Evolutionary conservation across 2,797 vertebrate species (phyloP).

Genomic region (Thalassophryne amazonica): DNA sequence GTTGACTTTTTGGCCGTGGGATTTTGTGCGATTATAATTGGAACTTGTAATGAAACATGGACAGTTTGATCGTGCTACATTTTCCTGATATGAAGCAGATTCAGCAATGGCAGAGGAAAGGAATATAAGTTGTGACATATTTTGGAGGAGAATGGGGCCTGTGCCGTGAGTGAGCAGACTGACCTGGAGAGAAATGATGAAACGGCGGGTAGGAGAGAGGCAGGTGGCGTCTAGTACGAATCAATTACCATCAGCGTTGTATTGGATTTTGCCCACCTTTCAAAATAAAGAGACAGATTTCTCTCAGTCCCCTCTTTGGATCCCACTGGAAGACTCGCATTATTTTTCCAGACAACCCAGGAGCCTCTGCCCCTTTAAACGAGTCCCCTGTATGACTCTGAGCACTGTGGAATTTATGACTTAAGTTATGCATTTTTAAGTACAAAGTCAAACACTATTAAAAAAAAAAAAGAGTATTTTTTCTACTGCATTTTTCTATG

Average conservation of each 20-base stretch:
- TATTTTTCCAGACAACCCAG: constrained; percentile 54
- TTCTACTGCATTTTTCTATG: constrained; percentile 26
- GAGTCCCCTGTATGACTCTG: constrained; percentile 48
- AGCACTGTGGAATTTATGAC: constrained; percentile 73
- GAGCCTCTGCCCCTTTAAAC: constrained; percentile 51
- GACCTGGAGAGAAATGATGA: constrained; percentile 56
- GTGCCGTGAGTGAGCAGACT: constrained; percentile 42
- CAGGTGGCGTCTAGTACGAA: constrained; percentile 73
- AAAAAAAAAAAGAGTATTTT: too few relatives aligned
- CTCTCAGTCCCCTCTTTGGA: constrained; percentile 52
- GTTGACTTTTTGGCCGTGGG: not conserved
- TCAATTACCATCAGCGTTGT: constrained; percentile 71
- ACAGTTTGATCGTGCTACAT: constrained; percentile 21
- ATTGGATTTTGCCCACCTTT: constrained; percentile 69
- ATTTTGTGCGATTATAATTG: constrained; percentile 5
- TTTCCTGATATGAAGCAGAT: not conserved
- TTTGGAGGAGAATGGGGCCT: constrained; percentile 44
- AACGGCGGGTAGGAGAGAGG: constrained; percentile 55
- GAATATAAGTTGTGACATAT: constrained; percentile 60
- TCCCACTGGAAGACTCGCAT: constrained; percentile 58
- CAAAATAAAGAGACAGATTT: constrained; percentile 74
- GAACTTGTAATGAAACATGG: constrained; percentile 8
- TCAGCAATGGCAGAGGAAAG: constrained; percentile 6
- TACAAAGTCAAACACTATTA: constrained; percentile 49
- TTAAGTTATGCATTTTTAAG: constrained; percentile 74